Percentiles rank a stretch among this genome's conserved stretches.
phyloP scores from a whole-genome alignment of 30 jellyfish, hydroid and myxozoan genomes.

The Aurelia aurita complex sp. Pacific region DNA sequence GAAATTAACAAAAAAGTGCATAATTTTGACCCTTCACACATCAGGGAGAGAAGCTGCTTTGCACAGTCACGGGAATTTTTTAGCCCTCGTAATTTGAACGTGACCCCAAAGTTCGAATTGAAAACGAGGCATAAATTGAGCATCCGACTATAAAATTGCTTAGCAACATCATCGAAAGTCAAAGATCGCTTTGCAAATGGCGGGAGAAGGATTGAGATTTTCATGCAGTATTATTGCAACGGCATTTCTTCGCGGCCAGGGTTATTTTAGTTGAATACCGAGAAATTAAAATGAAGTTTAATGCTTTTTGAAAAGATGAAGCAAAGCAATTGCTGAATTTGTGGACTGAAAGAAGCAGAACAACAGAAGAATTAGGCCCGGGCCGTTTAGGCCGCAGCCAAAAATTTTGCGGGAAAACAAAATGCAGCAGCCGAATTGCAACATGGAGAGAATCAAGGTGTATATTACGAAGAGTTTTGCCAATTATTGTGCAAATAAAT shows the following conservation, averaged over 20 bases:
- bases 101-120: neutral
- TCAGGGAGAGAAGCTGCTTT: no score
- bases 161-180: constrained; percentile 19
- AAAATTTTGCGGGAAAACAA: constrained; percentile 1
- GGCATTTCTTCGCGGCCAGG: neutral
- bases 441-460: constrained; percentile 64
- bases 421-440: constrained; percentile 26
- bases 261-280: no score
- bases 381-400: neutral
- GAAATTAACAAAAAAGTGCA: no score
- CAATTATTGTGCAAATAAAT: neutral
- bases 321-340: no score
- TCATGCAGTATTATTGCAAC: neutral
- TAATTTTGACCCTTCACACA: no score
- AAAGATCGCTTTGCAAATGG: constrained; percentile 29
- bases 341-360: neutral
- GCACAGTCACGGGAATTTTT: neutral
- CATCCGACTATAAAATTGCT: constrained; percentile 27
- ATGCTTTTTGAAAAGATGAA: no score
- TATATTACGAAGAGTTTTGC: neutral
- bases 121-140: constrained; percentile 40
- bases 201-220: neutral
- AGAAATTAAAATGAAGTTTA: no score
- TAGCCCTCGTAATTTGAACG: neutral
- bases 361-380: neutral